phyloP scores from a whole-genome alignment of 2,113 vertebrate species.

The Chitala chitala region DNA sequence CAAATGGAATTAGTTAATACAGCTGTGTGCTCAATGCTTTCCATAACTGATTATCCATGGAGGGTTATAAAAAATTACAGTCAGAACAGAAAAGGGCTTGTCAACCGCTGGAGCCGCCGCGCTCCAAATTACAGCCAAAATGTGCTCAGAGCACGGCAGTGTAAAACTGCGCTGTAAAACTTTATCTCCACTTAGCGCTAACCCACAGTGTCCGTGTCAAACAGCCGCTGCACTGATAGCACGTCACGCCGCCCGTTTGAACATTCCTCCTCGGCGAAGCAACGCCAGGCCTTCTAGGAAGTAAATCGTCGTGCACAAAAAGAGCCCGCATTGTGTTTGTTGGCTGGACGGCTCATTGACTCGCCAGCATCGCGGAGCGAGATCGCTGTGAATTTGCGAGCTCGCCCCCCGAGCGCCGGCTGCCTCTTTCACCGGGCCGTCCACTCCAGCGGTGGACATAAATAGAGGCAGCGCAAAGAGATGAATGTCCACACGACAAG shows the following conservation, averaged over 20 bases:
- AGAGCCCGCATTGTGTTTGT: not conserved
- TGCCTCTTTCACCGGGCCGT: not conserved
- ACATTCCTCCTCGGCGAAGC: not conserved
- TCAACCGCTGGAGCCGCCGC: not conserved
- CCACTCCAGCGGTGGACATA: not conserved
- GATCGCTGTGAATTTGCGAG: not conserved
- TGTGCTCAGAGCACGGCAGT: not conserved
- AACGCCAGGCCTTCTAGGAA: not conserved
- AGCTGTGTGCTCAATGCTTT: not conserved
- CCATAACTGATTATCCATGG: not conserved
- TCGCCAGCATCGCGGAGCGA: not conserved
- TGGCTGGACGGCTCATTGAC: slow-evolving; percentile 10
- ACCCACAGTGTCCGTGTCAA: not conserved
- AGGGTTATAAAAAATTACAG: not conserved
- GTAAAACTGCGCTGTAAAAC: not conserved
- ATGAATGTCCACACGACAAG: not conserved
- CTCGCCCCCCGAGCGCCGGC: not conserved
- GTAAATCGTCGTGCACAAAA: not conserved
- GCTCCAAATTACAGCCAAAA: not conserved
- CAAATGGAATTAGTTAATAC: not conserved
- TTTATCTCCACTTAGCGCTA: not conserved
- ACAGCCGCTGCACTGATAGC: not conserved
- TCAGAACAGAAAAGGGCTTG: not conserved
- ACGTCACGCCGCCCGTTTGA: not conserved
- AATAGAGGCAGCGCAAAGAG: not conserved